Percentiles rank a stretch among this genome's conserved stretches.
Evolutionary conservation across 2,113 vertebrate genomes (phyloP).

Genomic region (Apteryx owenii): DNA sequence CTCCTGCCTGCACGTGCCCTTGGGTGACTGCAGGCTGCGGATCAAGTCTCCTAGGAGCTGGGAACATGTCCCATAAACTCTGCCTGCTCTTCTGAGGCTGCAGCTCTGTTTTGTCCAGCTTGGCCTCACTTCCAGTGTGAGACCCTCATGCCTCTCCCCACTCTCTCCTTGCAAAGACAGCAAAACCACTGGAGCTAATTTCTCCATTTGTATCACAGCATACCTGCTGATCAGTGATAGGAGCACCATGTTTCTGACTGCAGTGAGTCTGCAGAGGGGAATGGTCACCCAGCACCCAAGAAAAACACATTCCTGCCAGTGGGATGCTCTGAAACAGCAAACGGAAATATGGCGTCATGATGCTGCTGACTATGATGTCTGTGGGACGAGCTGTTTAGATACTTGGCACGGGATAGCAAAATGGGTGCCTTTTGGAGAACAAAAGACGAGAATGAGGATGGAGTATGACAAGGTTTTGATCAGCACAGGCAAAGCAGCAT

Average conservation of each 20-base stretch:
- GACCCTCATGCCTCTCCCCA: not conserved
- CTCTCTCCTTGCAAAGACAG: not conserved
- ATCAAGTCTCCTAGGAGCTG: fast-evolving
- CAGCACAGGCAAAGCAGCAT: not conserved
- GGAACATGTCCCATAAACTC: not conserved
- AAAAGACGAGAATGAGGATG: fast-evolving
- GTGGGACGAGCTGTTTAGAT: not conserved
- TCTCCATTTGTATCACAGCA: not conserved
- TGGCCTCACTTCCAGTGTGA: not conserved
- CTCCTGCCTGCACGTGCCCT: fast-evolving
- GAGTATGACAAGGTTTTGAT: not conserved
- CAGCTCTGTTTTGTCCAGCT: not conserved
- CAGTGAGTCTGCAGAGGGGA: fast-evolving
- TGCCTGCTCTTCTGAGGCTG: not conserved
- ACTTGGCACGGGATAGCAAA: not conserved
- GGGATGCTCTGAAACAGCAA: not conserved
- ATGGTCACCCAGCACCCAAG: not conserved
- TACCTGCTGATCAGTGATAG: not conserved
- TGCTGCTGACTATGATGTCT: not conserved
- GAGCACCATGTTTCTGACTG: not conserved
- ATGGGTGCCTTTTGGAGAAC: not conserved
- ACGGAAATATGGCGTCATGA: not conserved
- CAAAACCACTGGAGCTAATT: not conserved
- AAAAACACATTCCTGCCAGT: not conserved
- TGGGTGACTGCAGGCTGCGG: fast-evolving